phyloP scores from a whole-genome alignment of 2,888 invertebrate genomes.

The Drosophila cognata region DNA sequence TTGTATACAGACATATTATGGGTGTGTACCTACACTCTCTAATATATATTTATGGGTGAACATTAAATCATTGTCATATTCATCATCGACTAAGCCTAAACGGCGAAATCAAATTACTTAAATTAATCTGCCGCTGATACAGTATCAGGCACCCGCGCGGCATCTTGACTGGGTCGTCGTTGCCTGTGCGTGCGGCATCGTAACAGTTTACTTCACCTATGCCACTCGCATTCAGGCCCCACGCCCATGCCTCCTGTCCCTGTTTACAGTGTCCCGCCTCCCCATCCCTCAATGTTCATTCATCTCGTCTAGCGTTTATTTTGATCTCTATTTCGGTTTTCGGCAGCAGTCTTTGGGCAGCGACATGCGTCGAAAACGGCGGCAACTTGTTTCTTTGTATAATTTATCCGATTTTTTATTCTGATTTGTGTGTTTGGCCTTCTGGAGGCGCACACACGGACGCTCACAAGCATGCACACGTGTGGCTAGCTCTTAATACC shows the following conservation, averaged over 20 bases:
- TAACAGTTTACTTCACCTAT: constrained; percentile 33
- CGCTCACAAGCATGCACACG: constrained; percentile 18
- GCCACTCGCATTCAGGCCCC: no score
- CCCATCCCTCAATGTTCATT: constrained; percentile 29
- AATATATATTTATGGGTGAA: constrained; percentile 14
- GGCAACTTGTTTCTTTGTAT: constrained; percentile 69
- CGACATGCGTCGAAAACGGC: constrained; percentile 46
- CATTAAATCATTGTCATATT: constrained; percentile 57
- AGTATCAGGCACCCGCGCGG: constrained; percentile 38
- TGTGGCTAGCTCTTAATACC: constrained; percentile 47
- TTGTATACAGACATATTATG: not conserved
- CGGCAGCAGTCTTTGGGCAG: constrained; percentile 38
- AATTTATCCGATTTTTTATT: constrained; percentile 75
- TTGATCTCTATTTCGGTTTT: constrained; percentile 62
- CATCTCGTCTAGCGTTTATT: constrained; percentile 60
- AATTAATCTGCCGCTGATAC: constrained; percentile 65
- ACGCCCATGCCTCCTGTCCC: not conserved
- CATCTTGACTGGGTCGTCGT: constrained; percentile 1
- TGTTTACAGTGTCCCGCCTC: not conserved
- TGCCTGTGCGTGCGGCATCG: constrained; percentile 47
- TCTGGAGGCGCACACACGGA: constrained; percentile 25
- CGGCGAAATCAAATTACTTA: constrained; percentile 64
- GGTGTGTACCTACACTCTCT: not conserved
- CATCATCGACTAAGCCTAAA: constrained; percentile 47
- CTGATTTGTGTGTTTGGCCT: constrained; percentile 70